These are phyloP conservation scores for Lasioglossum villosulum DNA, from an alignment of 2,888 invertebrate species.

Conservation along the genomic window DNA sequence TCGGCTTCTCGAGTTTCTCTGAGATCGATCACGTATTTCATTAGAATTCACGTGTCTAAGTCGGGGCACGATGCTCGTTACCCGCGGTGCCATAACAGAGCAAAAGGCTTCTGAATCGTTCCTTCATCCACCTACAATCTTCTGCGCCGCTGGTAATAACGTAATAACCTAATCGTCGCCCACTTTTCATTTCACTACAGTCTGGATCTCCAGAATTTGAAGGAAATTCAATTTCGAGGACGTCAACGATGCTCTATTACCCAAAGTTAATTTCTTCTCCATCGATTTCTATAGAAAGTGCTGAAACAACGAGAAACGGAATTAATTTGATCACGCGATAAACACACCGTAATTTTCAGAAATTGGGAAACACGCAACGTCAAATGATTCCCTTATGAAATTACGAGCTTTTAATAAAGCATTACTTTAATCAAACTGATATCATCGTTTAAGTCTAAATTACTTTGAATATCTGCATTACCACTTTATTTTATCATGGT, in stretches of 20 bases:
- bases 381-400: not conserved
- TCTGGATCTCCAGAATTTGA: not conserved
- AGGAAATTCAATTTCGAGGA: not conserved
- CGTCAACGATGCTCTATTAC: not conserved
- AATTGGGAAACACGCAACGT: not conserved
- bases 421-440: not conserved
- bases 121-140: conserved; percentile 31
- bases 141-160: conserved; percentile 39
- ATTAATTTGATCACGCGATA: not conserved
- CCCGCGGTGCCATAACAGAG: conserved; percentile 21
- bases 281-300: conserved; percentile 1
- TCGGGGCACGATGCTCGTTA: conserved; percentile 46
- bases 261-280: not conserved
- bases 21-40: conserved; percentile 81
- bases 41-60: conserved; percentile 68
- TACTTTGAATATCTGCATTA: not conserved
- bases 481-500: not conserved
- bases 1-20: conserved; percentile 71
- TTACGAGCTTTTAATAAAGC: not conserved
- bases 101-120: conserved; percentile 17
- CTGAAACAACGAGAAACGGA: not conserved
- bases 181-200: conserved; percentile 27
- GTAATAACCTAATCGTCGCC: conserved; percentile 49
- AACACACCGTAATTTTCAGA: not conserved
- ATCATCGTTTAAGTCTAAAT: not conserved